Evolutionary conservation across 2,113 vertebrate species (phyloP).

Genomic region (Malurus alboscapulatus): DNA sequence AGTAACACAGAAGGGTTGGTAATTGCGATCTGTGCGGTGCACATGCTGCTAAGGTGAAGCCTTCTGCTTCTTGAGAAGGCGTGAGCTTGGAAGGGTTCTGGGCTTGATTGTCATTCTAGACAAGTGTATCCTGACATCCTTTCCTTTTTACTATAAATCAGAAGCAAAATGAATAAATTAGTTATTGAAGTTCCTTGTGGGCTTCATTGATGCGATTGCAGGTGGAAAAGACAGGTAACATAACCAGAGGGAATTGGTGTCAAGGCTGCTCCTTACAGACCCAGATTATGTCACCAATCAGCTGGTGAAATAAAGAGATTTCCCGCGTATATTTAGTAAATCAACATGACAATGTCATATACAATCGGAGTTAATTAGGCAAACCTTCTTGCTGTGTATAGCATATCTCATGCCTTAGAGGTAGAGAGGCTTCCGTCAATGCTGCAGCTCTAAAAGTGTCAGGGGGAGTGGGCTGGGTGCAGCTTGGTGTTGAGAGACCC

Average conservation of each 20-base stretch:
- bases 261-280: slow-evolving; percentile 64
- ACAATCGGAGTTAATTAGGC: slow-evolving; percentile 75
- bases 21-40: not conserved
- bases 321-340: slow-evolving; percentile 73
- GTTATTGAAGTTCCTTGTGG: slow-evolving; percentile 71
- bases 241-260: slow-evolving; percentile 76
- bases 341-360: slow-evolving; percentile 77
- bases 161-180: slow-evolving; percentile 74
- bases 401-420: slow-evolving; percentile 66
- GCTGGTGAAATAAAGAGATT: slow-evolving; percentile 75
- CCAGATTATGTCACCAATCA: slow-evolving; percentile 69
- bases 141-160: slow-evolving; percentile 69
- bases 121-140: slow-evolving; percentile 67
- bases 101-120: slow-evolving; percentile 67
- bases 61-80: slow-evolving; percentile 49
- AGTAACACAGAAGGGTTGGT: not conserved
- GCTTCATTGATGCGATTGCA: slow-evolving; percentile 72
- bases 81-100: not conserved
- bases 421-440: slow-evolving; percentile 15
- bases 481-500: not conserved
- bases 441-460: not conserved
- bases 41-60: slow-evolving; percentile 35
- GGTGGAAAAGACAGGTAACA: slow-evolving; percentile 77
- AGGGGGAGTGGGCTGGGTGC: not conserved
- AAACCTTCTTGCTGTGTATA: slow-evolving; percentile 32